Conservation (phyloP, 2,888 invertebrate species). For the Diaphora mendica region DNA sequence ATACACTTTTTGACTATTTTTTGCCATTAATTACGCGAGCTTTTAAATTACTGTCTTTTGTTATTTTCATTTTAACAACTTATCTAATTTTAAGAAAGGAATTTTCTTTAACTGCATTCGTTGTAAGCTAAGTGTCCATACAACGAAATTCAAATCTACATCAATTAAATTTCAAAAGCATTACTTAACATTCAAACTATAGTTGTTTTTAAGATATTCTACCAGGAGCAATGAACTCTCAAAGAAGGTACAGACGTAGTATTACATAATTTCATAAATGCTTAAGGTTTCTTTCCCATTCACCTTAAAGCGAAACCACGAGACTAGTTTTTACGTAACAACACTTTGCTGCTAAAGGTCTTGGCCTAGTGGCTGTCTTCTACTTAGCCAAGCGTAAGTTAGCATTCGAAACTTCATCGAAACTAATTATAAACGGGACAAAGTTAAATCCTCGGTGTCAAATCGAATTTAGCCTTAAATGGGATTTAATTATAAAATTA, state of each 20-base stretch:
- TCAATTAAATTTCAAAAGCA: not conserved
- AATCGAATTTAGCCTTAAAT: not conserved
- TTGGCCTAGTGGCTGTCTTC: not conserved
- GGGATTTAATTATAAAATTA: too few species aligned
- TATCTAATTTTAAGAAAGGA: not conserved
- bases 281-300: not conserved
- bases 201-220: not conserved
- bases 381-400: not conserved
- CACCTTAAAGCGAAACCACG: not conserved
- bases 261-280: conserved; percentile 1
- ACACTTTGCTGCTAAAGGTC: conserved; percentile 1
- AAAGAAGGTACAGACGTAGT: not conserved
- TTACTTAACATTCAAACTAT: not conserved
- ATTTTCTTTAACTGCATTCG: not conserved
- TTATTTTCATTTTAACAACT: not conserved
- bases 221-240: not conserved
- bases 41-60: not conserved
- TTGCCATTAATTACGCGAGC: not conserved
- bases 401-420: not conserved
- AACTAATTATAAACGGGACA: not conserved
- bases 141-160: too few species aligned
- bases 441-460: not conserved
- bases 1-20: not conserved
- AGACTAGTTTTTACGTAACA: conserved; percentile 34
- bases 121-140: not conserved